phyloP scores from a whole-genome alignment of 2,113 vertebrate species.

The Damaliscus lunatus region DNA sequence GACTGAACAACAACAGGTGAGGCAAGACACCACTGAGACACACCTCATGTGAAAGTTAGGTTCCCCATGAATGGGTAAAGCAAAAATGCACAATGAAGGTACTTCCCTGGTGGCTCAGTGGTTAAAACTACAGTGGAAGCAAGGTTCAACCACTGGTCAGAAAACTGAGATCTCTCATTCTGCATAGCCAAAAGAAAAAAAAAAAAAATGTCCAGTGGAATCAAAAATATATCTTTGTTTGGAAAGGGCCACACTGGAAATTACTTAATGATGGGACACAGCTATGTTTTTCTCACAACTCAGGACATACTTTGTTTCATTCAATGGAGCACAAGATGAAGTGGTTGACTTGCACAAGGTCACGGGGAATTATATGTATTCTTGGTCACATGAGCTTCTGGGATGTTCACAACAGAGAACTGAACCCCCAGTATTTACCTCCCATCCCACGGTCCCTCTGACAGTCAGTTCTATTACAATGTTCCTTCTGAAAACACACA shows the following conservation, averaged over 20 bases:
- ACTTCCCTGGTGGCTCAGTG: neutral
- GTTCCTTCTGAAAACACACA: neutral
- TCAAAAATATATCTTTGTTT: neutral
- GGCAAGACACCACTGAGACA: neutral
- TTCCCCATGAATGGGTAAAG: neutral
- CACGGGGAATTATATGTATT: neutral
- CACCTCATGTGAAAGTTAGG: neutral
- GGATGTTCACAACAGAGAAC: neutral
- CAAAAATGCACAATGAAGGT: neutral
- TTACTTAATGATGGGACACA: neutral
- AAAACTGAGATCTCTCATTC: neutral
- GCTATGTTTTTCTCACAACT: neutral
- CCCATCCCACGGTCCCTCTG: neutral
- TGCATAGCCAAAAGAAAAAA: neutral
- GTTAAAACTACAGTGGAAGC: neutral
- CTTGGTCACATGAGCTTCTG: neutral
- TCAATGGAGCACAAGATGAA: neutral
- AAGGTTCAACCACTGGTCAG: neutral
- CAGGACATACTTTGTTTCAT: neutral
- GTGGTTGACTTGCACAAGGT: neutral
- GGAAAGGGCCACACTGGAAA: neutral
- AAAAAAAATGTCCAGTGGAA: neutral
- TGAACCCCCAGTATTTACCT: too few relatives aligned
- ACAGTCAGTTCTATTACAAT: neutral
- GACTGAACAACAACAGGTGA: neutral